phyloP scores from a whole-genome alignment of 53 echinoderm and acorn worm genomes.

The Luidia sarsii region DNA sequence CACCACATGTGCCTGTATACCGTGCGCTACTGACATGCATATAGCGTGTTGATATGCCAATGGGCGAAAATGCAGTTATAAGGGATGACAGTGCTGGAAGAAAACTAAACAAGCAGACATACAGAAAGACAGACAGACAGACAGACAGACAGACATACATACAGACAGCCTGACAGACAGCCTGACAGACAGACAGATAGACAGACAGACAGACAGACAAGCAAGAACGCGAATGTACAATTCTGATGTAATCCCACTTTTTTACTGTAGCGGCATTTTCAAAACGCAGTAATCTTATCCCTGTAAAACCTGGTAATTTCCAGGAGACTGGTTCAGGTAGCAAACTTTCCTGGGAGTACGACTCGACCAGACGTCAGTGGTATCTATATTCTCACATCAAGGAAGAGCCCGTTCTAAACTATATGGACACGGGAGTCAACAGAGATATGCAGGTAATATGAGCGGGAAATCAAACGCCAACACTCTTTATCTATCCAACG shows the following conservation, averaged over 20 bases:
- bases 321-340: slow-evolving; percentile 13
- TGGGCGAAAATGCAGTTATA: no score
- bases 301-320: not conserved
- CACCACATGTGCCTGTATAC: no score
- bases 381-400: slow-evolving; percentile 40
- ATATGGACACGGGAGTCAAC: slow-evolving; percentile 22
- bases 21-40: no score
- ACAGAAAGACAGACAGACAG: no score
- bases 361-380: slow-evolving; percentile 45
- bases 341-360: slow-evolving; percentile 44
- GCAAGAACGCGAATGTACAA: not conserved
- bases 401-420: slow-evolving; percentile 55
- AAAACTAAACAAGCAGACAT: not conserved
- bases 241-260: not conserved
- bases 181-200: no score
- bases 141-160: no score
- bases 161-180: no score
- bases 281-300: no score
- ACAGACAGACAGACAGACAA: no score
- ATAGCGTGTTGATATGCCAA: no score
- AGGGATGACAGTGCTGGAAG: not conserved
- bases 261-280: not conserved
- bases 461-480: not conserved
- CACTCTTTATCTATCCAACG: no score
- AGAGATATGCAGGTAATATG: slow-evolving; percentile 26